Evolutionary conservation across 2,888 invertebrate genomes (phyloP).

Genomic region (Pardosa pseudoannulata): DNA sequence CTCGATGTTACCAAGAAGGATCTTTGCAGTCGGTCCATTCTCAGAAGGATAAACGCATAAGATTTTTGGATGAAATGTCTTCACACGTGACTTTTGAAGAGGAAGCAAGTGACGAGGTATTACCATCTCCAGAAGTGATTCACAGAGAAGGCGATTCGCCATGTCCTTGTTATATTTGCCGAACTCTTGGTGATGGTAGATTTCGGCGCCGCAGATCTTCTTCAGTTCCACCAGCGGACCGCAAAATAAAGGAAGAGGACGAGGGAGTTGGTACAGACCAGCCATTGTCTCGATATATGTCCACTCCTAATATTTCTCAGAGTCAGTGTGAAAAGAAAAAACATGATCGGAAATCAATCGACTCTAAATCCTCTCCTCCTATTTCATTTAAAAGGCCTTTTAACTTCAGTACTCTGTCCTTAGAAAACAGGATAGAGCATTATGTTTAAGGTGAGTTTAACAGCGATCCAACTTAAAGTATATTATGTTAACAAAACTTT

Average conservation of each 20-base stretch:
- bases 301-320: background rate
- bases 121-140: background rate
- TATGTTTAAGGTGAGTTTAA: background rate
- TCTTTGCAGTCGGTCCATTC: background rate
- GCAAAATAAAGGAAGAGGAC: background rate
- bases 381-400: background rate
- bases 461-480: too few relatives aligned
- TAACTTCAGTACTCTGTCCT: background rate
- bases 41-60: background rate
- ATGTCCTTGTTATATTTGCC: slow-evolving; percentile 45
- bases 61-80: background rate
- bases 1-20: background rate
- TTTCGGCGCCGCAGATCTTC: slow-evolving; percentile 40
- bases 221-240: slow-evolving; percentile 25
- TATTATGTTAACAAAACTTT: too few relatives aligned
- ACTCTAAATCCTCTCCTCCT: background rate
- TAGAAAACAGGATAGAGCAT: background rate
- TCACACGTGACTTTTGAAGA: background rate
- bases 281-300: background rate
- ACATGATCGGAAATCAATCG: background rate
- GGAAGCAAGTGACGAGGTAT: background rate
- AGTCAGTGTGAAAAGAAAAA: background rate
- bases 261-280: background rate
- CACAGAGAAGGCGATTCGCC: slow-evolving; percentile 25
- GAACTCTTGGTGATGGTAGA: background rate